phyloP scores from a whole-genome alignment of 1,140 invertebrate genomes.

The Aphidius gifuensis region DNA sequence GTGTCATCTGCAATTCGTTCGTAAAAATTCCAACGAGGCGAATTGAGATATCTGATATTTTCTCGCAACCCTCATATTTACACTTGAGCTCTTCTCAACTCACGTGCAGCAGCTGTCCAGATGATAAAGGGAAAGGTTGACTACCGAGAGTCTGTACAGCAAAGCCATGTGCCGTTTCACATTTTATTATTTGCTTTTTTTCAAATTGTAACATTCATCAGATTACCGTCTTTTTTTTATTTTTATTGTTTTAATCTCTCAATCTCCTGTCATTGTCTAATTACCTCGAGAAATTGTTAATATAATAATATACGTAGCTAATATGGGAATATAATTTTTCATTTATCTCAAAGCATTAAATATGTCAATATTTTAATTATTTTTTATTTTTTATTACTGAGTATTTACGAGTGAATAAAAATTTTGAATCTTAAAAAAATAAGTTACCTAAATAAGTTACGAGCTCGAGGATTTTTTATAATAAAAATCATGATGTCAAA shows the following conservation, averaged over 20 bases:
- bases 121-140: conserved; percentile 16
- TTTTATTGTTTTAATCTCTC: background rate
- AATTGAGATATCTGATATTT: conserved; percentile 3
- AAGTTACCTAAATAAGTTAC: too few species aligned
- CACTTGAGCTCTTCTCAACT: conserved; percentile 6
- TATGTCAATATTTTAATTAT: too few species aligned
- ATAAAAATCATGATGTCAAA: too few species aligned
- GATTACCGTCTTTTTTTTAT: too few species aligned
- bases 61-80: conserved; percentile 11
- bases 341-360: too few species aligned
- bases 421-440: too few species aligned
- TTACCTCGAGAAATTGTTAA: too few species aligned
- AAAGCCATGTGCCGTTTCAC: conserved; percentile 4
- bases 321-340: too few species aligned
- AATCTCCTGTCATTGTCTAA: background rate
- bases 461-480: too few species aligned
- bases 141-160: conserved; percentile 12
- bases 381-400: too few species aligned
- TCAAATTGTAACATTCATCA: background rate
- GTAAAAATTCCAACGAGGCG: conserved; percentile 12
- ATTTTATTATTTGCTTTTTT: conserved; percentile 7
- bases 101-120: conserved; percentile 18
- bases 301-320: too few species aligned
- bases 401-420: too few species aligned
- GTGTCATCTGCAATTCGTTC: conserved; percentile 1